phyloP scores from a whole-genome alignment of 2,113 vertebrate species.

The Tetrao urogallus region DNA sequence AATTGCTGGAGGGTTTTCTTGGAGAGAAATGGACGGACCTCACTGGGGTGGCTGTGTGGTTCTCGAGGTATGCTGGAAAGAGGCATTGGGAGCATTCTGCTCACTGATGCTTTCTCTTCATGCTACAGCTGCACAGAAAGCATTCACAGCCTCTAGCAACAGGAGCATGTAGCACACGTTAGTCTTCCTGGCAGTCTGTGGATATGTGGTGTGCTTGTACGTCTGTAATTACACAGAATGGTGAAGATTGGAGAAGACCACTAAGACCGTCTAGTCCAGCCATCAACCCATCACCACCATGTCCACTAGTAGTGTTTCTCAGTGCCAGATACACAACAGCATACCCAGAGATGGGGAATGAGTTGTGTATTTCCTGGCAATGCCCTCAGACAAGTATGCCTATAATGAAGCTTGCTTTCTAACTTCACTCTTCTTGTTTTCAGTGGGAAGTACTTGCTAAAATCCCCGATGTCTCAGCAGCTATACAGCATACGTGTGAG shows the following conservation, averaged over 20 bases:
- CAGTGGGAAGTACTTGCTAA: background rate
- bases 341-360: too few species aligned
- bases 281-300: too few species aligned
- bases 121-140: background rate
- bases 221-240: background rate
- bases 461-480: background rate
- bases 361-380: background rate
- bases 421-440: background rate
- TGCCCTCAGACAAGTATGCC: background rate
- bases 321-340: too few species aligned
- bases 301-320: too few species aligned
- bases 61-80: background rate
- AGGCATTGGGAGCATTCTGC: background rate
- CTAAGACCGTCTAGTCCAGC: too few species aligned
- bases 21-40: background rate
- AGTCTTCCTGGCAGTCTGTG: too few species aligned
- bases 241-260: too few species aligned
- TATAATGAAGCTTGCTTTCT: too few species aligned
- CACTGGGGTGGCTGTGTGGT: fast-evolving
- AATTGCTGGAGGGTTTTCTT: background rate
- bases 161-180: background rate
- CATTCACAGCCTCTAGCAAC: background rate
- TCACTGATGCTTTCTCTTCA: background rate
- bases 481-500: background rate
- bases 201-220: fast-evolving